Conservation (phyloP, 2,797 vertebrate species). For the Melanotaenia parkinsoni region DNA sequence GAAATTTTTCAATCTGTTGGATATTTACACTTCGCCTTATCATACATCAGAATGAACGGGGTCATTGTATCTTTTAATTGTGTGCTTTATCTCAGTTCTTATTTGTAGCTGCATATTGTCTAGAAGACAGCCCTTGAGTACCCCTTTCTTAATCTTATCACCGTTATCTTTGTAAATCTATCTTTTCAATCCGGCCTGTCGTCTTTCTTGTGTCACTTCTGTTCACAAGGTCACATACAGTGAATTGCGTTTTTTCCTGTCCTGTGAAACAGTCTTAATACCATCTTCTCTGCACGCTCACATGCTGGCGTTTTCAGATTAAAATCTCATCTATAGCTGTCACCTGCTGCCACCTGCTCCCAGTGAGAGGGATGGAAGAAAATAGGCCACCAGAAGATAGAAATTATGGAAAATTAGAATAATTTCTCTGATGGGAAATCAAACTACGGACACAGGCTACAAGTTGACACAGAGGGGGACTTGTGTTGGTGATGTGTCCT, state of each 20-base stretch:
- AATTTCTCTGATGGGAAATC: slow-evolving; percentile 40
- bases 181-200: slow-evolving; percentile 43
- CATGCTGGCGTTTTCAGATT: slow-evolving; percentile 61
- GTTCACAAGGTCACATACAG: slow-evolving; percentile 68
- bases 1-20: not conserved
- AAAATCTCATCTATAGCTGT: slow-evolving; percentile 77
- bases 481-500: slow-evolving; percentile 13
- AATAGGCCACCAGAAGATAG: slow-evolving; percentile 48
- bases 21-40: not conserved
- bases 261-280: slow-evolving; percentile 46
- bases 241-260: slow-evolving; percentile 22
- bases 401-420: slow-evolving; percentile 65
- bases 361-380: slow-evolving; percentile 34
- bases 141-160: slow-evolving; percentile 50
- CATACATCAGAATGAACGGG: not conserved
- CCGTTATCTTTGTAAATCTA: slow-evolving; percentile 59
- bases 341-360: slow-evolving; percentile 56
- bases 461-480: slow-evolving; percentile 19
- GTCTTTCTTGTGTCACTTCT: slow-evolving; percentile 40
- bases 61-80: not conserved
- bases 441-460: slow-evolving; percentile 14
- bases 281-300: slow-evolving; percentile 43
- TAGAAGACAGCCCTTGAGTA: slow-evolving; percentile 2
- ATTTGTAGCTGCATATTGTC: not conserved
- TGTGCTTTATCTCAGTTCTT: not conserved